Base-by-base conservation (phyloP, 2,797 vertebrate species). In the Pteronotus mesoamericanus region DNA sequence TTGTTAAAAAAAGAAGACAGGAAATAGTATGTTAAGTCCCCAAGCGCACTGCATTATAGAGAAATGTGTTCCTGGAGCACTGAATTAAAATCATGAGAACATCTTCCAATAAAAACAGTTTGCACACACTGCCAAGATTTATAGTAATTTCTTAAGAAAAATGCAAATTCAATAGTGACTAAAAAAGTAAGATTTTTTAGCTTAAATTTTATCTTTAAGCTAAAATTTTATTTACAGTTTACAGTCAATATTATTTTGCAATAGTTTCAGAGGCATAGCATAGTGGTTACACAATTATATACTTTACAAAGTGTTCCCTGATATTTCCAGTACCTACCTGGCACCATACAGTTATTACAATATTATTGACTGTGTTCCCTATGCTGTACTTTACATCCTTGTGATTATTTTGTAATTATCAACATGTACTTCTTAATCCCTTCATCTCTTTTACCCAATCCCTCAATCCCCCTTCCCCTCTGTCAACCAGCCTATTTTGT, bases 121-220 rank as follows among this genome's bases (percentile, higher is more conserved):
- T 34, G 55, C 55, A 84, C 15, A 66, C 9, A 6, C 34, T 59
- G 39, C 18, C 42, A 95, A 89, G 59, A 92, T 86, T 82, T 78
- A 90, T 9, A 94, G 34, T 77, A 92, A 89, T 78, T 92, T 92
- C 74, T 71, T 79, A 92, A 97, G 64, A 69, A 86, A 92, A 95
- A 92, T 79, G 11, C 26, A 87, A 94, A 89, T 77, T 85, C 44
- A 80, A 21, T 0, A 93, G 55, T 51, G 44, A 77, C 39, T 91
- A 51, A 85, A n/a, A 91, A 94, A 95, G 69, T 69, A 84, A 39
- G 46, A 80, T 86, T 78, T 78, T 55, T 78, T 26, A 78, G 78
- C 34, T 37, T 55, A 55, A 78, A 78, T 37, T 34, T 78, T 55
- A 78, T 78, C 61, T 78, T 53, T n/a, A n/a, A 78, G 78, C 34